Evolutionary conservation across 2,113 vertebrate genomes (phyloP).

Genomic region (Hoplias malabaricus): DNA sequence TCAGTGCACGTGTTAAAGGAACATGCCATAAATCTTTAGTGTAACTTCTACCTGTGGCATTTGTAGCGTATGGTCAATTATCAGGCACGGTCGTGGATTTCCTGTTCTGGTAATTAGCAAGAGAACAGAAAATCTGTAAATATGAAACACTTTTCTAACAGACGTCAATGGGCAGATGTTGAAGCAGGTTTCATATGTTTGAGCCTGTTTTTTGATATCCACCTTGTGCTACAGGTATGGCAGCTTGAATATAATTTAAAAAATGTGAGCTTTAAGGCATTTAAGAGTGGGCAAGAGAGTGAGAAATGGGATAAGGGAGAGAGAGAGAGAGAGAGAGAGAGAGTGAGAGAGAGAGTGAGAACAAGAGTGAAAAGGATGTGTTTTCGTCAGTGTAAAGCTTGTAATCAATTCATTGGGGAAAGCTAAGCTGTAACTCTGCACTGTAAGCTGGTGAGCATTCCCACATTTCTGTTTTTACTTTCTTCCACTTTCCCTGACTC

Average conservation of each 20-base stretch:
- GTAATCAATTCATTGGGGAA: slow-evolving; percentile 27
- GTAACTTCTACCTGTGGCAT: background rate
- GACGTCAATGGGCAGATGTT: background rate
- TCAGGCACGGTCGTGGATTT: background rate
- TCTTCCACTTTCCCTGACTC: slow-evolving; percentile 12
- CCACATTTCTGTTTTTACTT: background rate
- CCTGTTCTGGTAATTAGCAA: background rate
- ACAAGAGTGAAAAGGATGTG: slow-evolving; percentile 16
- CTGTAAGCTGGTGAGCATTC: background rate
- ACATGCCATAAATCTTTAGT: background rate
- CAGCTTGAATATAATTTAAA: background rate
- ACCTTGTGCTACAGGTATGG: background rate
- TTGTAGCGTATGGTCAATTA: background rate
- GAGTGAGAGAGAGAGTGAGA: background rate
- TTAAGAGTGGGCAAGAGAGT: background rate
- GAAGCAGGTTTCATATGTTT: background rate
- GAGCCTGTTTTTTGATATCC: background rate
- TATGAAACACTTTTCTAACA: background rate
- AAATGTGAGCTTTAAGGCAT: background rate
- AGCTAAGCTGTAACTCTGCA: background rate
- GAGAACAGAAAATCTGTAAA: background rate
- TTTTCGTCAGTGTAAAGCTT: slow-evolving; percentile 13
- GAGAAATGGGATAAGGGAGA: background rate
- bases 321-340: background rate
- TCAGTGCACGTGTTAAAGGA: background rate